Conservation (phyloP, 2,113 vertebrate genomes). For the Pterocles burchelli region DNA sequence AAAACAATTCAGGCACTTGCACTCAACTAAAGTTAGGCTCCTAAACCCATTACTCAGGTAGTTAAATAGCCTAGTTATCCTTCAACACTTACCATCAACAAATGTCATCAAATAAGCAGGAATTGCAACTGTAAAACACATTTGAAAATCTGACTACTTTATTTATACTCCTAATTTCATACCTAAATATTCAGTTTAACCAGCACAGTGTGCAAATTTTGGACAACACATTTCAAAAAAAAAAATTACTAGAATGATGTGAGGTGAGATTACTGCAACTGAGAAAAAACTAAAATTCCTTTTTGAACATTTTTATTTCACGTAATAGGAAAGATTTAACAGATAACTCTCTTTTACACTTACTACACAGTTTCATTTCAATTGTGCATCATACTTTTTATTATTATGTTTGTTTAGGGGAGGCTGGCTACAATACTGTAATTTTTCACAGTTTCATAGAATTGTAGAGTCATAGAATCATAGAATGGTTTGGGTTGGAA, state of each 20-base stretch:
- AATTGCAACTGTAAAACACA: neutral
- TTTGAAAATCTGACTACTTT: neutral
- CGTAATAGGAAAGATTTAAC: neutral
- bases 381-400: neutral
- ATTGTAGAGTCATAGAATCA: too few relatives aligned
- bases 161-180: neutral
- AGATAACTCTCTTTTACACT: neutral
- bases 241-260: neutral
- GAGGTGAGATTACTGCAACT: neutral
- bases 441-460: neutral
- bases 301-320: neutral
- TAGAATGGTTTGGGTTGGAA: too few relatives aligned
- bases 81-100: neutral
- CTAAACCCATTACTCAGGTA: neutral
- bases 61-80: neutral
- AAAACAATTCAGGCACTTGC: neutral
- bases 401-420: neutral
- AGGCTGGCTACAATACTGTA: neutral
- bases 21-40: neutral
- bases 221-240: neutral
- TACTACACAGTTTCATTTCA: neutral
- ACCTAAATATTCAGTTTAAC: neutral
- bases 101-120: neutral
- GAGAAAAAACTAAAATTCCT: neutral
- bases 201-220: neutral